These are phyloP conservation scores for Phaethornis superciliosus DNA, from an alignment of 2,113 vertebrate genomes.

Conservation along the genomic window DNA sequence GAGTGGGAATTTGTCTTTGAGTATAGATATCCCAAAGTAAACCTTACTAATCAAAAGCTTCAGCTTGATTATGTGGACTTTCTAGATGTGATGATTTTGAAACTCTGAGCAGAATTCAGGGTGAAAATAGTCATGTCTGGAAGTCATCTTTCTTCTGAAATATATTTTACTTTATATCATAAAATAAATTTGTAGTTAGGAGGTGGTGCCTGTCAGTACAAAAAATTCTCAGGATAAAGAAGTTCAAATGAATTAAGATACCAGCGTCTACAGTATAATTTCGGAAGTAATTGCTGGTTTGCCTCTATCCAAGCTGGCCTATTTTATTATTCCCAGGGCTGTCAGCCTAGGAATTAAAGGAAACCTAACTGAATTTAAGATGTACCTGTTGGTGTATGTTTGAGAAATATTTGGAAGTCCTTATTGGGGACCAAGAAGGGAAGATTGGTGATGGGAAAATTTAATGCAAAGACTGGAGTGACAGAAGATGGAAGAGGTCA, in stretches of 20 bases:
- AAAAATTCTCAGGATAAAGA: background rate
- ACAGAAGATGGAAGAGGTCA: background rate
- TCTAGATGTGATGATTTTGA: background rate
- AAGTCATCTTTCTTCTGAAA: background rate
- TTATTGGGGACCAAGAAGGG: background rate
- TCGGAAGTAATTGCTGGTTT: background rate
- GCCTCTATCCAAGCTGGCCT: background rate
- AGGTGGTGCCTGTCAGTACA: background rate
- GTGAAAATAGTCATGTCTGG: background rate
- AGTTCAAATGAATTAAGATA: background rate
- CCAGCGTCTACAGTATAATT: background rate
- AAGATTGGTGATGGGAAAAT: background rate
- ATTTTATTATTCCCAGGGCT: background rate
- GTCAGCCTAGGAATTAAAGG: background rate
- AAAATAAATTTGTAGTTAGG: background rate
- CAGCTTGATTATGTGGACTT: background rate
- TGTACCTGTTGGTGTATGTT: background rate
- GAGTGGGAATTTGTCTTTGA: background rate
- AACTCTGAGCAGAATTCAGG: background rate
- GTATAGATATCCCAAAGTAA: constrained; percentile 8
- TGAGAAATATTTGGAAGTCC: background rate
- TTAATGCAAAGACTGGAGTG: background rate
- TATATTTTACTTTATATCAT: background rate
- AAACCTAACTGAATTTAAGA: background rate
- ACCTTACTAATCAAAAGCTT: constrained; percentile 12